Evolutionary conservation across 2,113 vertebrate species (phyloP).

Genomic region (Cygnus buccinator): DNA sequence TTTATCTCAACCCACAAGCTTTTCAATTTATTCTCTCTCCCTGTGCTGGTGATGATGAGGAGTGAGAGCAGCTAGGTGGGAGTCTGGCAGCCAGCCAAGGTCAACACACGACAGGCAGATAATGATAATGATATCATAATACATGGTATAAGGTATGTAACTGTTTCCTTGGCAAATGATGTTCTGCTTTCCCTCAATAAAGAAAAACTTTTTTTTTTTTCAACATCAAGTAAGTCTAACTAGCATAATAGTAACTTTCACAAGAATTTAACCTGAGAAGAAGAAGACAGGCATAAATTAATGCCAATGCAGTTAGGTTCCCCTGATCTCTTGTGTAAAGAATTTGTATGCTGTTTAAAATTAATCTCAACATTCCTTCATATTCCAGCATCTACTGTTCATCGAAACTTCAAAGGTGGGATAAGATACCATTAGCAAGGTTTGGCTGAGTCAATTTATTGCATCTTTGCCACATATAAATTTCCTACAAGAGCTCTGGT

Average conservation of each 20-base stretch:
- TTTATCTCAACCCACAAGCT: neutral
- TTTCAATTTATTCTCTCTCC: neutral
- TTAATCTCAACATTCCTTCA: neutral
- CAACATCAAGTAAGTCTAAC: neutral
- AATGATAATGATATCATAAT: neutral
- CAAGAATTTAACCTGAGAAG: neutral
- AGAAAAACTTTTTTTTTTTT: neutral
- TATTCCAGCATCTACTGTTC: neutral
- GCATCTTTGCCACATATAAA: neutral
- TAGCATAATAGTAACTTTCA: neutral
- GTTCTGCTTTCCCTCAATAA: neutral
- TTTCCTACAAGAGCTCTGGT: neutral
- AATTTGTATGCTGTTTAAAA: neutral
- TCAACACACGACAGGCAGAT: neutral
- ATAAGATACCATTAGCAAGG: neutral
- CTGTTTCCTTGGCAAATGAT: neutral
- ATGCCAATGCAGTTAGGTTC: neutral
- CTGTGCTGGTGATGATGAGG: neutral
- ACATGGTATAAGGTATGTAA: neutral
- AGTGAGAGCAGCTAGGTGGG: neutral
- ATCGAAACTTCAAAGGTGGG: neutral
- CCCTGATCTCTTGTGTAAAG: neutral
- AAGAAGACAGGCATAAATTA: neutral
- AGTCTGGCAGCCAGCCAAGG: neutral
- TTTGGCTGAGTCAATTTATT: neutral